A percentile compares a stretch with the other conserved stretches of the same genome.
Conservation (phyloP, 1,140 invertebrate species). For the Plectrocnemia conspersa region DNA sequence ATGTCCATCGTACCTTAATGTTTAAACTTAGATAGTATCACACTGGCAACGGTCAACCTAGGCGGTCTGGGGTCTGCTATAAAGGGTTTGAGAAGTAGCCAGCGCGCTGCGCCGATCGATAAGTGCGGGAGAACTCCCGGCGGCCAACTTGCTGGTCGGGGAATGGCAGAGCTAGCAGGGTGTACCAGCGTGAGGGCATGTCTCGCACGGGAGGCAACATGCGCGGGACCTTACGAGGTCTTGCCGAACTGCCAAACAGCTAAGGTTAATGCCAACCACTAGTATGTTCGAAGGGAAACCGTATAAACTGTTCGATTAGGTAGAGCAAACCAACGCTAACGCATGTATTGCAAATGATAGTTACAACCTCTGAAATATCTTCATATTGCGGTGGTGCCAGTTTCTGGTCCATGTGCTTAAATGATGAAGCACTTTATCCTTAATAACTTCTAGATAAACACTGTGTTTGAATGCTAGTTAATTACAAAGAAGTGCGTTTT, state of each 20-base stretch:
- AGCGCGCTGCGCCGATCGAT: slow-evolving; percentile 66
- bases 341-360: too few relatives aligned
- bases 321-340: too few relatives aligned
- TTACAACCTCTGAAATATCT: too few relatives aligned
- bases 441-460: too few relatives aligned
- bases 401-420: too few relatives aligned
- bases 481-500: too few relatives aligned
- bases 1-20: slow-evolving; percentile 32
- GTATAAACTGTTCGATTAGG: too few relatives aligned
- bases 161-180: slow-evolving; percentile 82
- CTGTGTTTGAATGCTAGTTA: too few relatives aligned
- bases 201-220: slow-evolving; percentile 42
- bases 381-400: too few relatives aligned
- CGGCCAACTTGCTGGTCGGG: slow-evolving; percentile 85
- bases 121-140: slow-evolving; percentile 71
- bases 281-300: background rate
- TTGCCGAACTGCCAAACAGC: slow-evolving; percentile 39
- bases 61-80: slow-evolving; percentile 36
- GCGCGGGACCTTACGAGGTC: slow-evolving; percentile 37
- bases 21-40: slow-evolving; percentile 33
- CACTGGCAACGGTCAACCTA: slow-evolving; percentile 22
- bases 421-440: too few relatives aligned
- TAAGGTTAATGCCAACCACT: slow-evolving; percentile 5
- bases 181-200: slow-evolving; percentile 79
- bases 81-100: slow-evolving; percentile 73